Evolutionary conservation across 2,888 invertebrate genomes (phyloP).

Genomic region (Strigamia crassipes): DNA sequence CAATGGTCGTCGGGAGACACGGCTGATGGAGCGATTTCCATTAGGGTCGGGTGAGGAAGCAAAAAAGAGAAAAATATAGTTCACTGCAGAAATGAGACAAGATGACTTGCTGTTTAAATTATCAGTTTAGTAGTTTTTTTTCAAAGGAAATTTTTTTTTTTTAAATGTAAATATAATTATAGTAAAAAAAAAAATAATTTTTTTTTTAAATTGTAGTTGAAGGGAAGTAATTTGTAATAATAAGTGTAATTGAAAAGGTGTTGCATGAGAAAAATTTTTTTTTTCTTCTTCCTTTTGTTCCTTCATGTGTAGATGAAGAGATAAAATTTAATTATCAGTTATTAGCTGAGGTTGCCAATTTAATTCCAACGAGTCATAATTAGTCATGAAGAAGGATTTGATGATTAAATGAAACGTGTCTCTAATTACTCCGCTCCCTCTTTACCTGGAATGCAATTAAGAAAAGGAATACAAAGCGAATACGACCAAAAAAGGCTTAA

Average conservation of each 20-base stretch:
- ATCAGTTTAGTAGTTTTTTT: background rate
- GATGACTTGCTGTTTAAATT: background rate
- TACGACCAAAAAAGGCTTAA: background rate
- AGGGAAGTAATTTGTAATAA: background rate
- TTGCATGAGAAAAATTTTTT: background rate
- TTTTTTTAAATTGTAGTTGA: background rate
- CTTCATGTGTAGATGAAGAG: background rate
- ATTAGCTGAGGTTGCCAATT: conserved; percentile 10
- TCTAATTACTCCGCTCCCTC: background rate
- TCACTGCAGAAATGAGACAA: conserved; percentile 3
- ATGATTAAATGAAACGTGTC: conserved; percentile 10
- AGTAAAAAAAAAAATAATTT: too few species aligned
- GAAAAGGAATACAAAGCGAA: background rate
- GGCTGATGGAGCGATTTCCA: conserved; percentile 10
- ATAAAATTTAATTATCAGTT: conserved; percentile 10
- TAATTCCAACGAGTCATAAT: conserved; percentile 10
- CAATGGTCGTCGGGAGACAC: conserved; percentile 14
- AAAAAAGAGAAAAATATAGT: background rate
- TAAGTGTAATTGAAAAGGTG: conserved; percentile 1
- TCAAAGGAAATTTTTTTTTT: too few species aligned
- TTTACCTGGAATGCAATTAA: conserved; percentile 10
- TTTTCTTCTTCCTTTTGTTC: background rate
- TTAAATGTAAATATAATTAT: background rate
- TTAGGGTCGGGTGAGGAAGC: conserved; percentile 4
- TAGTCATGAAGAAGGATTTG: conserved; percentile 4